Conservation (phyloP, 2,888 invertebrate species). For the Panopea generosa region DNA sequence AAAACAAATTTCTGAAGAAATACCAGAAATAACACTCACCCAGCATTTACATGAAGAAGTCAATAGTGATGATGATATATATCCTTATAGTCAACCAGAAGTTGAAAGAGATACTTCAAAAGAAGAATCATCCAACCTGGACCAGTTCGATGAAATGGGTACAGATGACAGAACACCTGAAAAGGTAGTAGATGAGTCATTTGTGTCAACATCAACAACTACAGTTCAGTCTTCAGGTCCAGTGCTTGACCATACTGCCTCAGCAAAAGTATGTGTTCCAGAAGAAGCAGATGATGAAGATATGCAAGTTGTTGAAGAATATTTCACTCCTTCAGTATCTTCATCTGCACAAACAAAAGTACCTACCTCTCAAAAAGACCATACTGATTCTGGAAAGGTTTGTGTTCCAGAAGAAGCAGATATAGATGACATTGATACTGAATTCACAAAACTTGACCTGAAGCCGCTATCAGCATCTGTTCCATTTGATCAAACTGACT, state of each 20-base stretch:
- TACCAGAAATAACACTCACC: slow-evolving; percentile 89
- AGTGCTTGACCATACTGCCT: neutral
- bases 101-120: neutral
- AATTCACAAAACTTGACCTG: slow-evolving; percentile 12
- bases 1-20: slow-evolving; percentile 82
- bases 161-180: slow-evolving; percentile 20
- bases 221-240: neutral
- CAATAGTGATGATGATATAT: slow-evolving; percentile 70
- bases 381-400: slow-evolving; percentile 56
- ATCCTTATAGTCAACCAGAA: neutral
- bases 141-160: slow-evolving; percentile 26
- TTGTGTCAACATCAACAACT: neutral
- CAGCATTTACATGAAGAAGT: slow-evolving; percentile 86
- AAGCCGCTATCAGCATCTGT: neutral
- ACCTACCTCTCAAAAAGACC: slow-evolving; percentile 17
- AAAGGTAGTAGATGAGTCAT: slow-evolving; percentile 13
- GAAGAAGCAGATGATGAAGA: slow-evolving; percentile 62
- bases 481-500: slow-evolving; percentile 4
- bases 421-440: slow-evolving; percentile 44
- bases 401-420: slow-evolving; percentile 84
- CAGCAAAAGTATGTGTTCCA: slow-evolving; percentile 56
- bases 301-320: slow-evolving; percentile 31
- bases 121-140: slow-evolving; percentile 20
- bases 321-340: slow-evolving; percentile 86
- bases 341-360: neutral